Percentiles rank a stretch among this genome's conserved stretches.
Conservation (phyloP, 2,888 invertebrate species). For the Drosophila sordidula region DNA sequence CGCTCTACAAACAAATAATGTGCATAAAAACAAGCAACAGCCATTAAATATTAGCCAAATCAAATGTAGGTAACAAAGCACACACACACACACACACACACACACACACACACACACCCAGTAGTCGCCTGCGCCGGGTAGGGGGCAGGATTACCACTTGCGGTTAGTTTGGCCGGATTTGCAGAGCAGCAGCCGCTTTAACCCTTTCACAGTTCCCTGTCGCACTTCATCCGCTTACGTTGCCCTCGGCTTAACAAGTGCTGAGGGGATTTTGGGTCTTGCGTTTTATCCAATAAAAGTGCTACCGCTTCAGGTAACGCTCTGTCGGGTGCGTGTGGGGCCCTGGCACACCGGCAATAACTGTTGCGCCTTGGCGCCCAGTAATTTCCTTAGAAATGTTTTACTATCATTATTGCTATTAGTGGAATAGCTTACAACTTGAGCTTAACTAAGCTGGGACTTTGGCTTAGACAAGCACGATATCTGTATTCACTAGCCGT, state of each 20-base stretch:
- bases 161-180: constrained; percentile 33
- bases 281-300: neutral
- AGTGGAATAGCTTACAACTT: no score
- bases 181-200: constrained; percentile 17
- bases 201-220: constrained; percentile 3
- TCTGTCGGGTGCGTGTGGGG: no score
- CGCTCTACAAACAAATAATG: constrained; percentile 48
- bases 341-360: constrained; percentile 30
- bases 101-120: constrained; percentile 12
- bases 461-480: no score
- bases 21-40: constrained; percentile 59
- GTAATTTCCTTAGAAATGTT: neutral
- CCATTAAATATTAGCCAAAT: constrained; percentile 66
- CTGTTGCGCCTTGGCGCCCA: constrained; percentile 43
- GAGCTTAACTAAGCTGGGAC: no score
- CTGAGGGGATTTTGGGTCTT: neutral
- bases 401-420: no score
- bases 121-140: no score
- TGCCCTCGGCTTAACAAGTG: no score
- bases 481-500: no score
- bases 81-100: constrained; percentile 21
- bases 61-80: constrained; percentile 54
- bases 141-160: neutral
- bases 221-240: no score
- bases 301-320: neutral